Conservation (phyloP, 2,113 vertebrate species). For the Aramus guarauna region DNA sequence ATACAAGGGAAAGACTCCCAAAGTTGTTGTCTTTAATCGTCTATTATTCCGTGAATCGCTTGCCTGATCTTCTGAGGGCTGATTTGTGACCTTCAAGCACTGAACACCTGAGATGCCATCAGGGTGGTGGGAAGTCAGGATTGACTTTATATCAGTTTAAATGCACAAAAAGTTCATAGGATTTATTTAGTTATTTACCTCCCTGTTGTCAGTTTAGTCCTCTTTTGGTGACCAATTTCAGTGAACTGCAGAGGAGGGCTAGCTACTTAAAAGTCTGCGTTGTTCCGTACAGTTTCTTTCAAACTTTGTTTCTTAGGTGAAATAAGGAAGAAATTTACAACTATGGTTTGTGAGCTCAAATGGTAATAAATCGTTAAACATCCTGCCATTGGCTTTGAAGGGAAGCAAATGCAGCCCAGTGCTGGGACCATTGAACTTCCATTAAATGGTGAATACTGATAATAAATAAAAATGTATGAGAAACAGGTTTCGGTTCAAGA, state of each 20-base stretch:
- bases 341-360: constrained; percentile 29
- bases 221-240: neutral
- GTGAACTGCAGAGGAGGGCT: neutral
- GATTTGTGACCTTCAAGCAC: neutral
- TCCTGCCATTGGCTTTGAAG: neutral
- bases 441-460: neutral
- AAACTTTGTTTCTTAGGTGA: neutral
- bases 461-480: neutral
- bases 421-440: neutral
- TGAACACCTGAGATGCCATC: neutral
- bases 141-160: neutral
- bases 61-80: neutral
- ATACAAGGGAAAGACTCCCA: neutral
- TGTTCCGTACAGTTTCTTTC: neutral
- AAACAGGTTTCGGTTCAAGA: neutral
- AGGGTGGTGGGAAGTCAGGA: neutral
- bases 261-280: neutral
- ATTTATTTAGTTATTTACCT: neutral
- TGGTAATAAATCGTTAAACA: neutral
- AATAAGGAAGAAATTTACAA: neutral
- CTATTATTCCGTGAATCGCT: neutral
- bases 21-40: neutral
- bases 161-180: neutral
- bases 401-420: neutral
- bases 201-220: neutral